These are phyloP conservation scores for Thryonomys swinderianus DNA, from an alignment of 2,113 vertebrate genomes.

Conservation along the genomic window DNA sequence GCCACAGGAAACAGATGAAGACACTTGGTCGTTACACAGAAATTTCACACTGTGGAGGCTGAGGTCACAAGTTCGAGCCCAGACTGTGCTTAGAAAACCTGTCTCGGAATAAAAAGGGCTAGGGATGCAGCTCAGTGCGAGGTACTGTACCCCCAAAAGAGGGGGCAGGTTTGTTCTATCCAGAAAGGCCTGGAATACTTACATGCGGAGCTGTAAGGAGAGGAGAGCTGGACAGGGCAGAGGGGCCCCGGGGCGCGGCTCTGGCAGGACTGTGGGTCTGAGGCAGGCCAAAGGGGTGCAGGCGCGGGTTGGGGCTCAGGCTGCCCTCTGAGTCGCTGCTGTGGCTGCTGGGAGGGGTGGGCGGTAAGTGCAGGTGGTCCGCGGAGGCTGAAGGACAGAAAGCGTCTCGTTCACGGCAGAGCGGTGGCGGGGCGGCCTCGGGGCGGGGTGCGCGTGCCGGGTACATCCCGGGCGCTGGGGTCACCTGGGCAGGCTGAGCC, in stretches of 20 bases:
- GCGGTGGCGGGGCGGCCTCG: accelerated
- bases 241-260: constrained; percentile 87
- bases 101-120: background rate
- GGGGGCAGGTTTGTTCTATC: background rate
- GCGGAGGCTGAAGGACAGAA: constrained; percentile 75
- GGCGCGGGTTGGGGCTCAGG: constrained; percentile 93
- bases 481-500: background rate
- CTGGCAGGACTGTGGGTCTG: constrained; percentile 88
- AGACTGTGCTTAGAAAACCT: background rate
- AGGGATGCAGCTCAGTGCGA: background rate
- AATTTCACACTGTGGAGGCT: background rate
- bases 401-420: background rate
- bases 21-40: background rate
- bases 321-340: constrained; percentile 97
- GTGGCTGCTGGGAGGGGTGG: constrained; percentile 97
- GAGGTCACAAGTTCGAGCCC: background rate
- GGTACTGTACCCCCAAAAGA: background rate
- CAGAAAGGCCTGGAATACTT: constrained; percentile 57
- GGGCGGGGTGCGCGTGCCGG: too few relatives aligned
- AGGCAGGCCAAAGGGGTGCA: constrained; percentile 91
- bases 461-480: accelerated
- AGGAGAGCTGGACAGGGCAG: constrained; percentile 95
- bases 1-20: background rate
- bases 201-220: constrained; percentile 98
- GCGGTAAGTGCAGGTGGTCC: constrained; percentile 95